Evolutionary conservation across 1,140 invertebrate genomes (phyloP), one percentile per base, ranked within the genome.

Genomic region (Ooceraea biroi): DNA sequence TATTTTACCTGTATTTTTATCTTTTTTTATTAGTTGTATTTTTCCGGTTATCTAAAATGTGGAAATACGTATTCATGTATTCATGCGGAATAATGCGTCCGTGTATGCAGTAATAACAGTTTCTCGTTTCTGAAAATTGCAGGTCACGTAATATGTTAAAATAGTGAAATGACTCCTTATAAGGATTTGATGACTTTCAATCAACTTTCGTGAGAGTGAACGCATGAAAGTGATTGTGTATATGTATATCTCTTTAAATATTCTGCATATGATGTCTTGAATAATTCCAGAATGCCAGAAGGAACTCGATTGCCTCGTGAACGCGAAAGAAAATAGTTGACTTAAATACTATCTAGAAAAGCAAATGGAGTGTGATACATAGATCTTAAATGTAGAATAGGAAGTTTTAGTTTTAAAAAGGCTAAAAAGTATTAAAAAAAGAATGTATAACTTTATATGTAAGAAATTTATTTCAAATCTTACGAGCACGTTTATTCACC

Each of bases 131-230:
- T 58, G 5, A 0, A 80, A 46, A 80, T 58, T 71, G 5, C 65
- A 58, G 55, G 22, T 80, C 76, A 71, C 65, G 52, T 80, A 46
- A 80, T 46, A 57, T 80, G 76, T 58, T 80, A 57, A 80, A 71
- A 44, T 0, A 71, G 50, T 80, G 76, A 80, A 80, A 80, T 58
- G 52, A 80, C 17, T 76, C 17, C 44, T 55, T 57, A 10, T 30
- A 11, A 22, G 22, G 44, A n/a, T n/a, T n/a, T n/a, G n/a, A 12
- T 50, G 65, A 44, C 66, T 80, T 80, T n/a, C 25, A 80, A 71
- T 44, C 41, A 58, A 80, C 76, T 71, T 80, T 80, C 65, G 44
- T 80, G 57, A 69, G 52, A 58, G 52, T 36, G 36, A 36, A 36
- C 36, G 36, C 36, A 80, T 50, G 65, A 80, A 80, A 80, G 76